phyloP scores from a whole-genome alignment of 2,888 invertebrate species.

The Brachypterus glaber region DNA sequence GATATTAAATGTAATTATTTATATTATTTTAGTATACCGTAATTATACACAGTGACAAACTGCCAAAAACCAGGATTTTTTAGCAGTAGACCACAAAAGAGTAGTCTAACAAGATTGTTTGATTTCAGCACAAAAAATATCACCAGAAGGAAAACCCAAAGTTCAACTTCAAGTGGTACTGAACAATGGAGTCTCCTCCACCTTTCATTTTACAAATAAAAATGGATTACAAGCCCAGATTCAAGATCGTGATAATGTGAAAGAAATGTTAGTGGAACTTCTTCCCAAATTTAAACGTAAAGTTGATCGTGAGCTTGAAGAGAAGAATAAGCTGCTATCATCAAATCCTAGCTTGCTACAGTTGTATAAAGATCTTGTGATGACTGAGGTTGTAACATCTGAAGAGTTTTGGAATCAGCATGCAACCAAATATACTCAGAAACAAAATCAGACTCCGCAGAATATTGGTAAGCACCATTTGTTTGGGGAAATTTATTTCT shows the following conservation, averaged over 20 bases:
- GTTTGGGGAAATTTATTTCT: too few relatives aligned
- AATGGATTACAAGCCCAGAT: conserved; percentile 74
- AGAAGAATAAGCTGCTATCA: conserved; percentile 62
- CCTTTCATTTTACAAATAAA: conserved; percentile 94
- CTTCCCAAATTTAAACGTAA: conserved; percentile 90
- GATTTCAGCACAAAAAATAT: conserved; percentile 73
- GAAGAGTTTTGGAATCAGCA: conserved; percentile 98
- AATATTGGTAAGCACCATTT: conserved; percentile 74
- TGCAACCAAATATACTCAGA: conserved; percentile 63
- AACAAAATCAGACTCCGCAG: conserved; percentile 63
- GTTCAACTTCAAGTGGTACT: conserved; percentile 95
- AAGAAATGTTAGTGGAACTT: conserved; percentile 80
- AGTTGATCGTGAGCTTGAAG: conserved; percentile 42
- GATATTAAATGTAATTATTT: conserved; percentile 90
- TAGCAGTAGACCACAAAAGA: too few relatives aligned
- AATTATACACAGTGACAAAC: too few relatives aligned
- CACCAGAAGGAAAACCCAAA: conserved; percentile 93
- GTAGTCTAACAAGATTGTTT: conserved; percentile 7
- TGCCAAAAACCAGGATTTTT: too few relatives aligned
- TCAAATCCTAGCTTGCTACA: conserved; percentile 86
- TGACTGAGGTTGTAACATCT: conserved; percentile 87
- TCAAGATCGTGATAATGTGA: conserved; percentile 86
- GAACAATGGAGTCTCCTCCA: conserved; percentile 87
- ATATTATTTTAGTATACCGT: too few relatives aligned
- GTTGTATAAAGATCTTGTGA: conserved; percentile 94